Evolutionary conservation across 92 coral and sea anemone genomes (phyloP).

Genomic region (Porites cylindrica): DNA sequence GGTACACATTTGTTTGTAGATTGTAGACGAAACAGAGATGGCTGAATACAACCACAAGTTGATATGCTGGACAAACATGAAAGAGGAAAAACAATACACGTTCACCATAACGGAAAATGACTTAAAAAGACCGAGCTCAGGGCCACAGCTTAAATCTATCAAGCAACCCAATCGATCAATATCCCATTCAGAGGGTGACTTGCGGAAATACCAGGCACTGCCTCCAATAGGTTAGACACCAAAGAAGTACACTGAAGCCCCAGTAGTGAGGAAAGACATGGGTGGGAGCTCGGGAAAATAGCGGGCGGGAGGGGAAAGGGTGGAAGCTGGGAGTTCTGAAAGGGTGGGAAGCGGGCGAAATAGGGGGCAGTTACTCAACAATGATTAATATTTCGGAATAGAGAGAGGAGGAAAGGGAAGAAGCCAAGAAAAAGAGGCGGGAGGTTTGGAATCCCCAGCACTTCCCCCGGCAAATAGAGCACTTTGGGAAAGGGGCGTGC

Average conservation of each 20-base stretch:
- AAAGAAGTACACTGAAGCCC: background rate
- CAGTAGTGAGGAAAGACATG: too few relatives aligned
- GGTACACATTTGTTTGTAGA: constrained; percentile 38
- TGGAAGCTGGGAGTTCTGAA: too few relatives aligned
- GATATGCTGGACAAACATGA: constrained; percentile 86
- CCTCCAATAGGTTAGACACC: constrained; percentile 87
- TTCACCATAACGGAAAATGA: constrained; percentile 96
- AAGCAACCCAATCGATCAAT: constrained; percentile 43
- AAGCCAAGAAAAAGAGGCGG: too few relatives aligned
- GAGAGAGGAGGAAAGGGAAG: too few relatives aligned
- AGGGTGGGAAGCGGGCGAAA: too few relatives aligned
- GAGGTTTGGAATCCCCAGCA: too few relatives aligned
- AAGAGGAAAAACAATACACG: constrained; percentile 90
- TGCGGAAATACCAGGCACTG: constrained; percentile 88
- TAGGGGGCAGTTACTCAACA: too few relatives aligned
- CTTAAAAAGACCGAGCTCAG: constrained; percentile 78
- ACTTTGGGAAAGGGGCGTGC: too few relatives aligned
- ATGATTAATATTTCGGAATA: too few relatives aligned
- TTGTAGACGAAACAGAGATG: constrained; percentile 95
- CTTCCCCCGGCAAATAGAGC: too few relatives aligned
- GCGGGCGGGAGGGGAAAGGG: too few relatives aligned
- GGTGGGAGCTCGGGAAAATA: too few relatives aligned
- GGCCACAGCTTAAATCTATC: constrained; percentile 69
- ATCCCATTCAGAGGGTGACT: constrained; percentile 93
- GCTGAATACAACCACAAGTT: constrained; percentile 83